Conservation (phyloP, 2,113 vertebrate genomes). For the Amazona guildingii region DNA sequence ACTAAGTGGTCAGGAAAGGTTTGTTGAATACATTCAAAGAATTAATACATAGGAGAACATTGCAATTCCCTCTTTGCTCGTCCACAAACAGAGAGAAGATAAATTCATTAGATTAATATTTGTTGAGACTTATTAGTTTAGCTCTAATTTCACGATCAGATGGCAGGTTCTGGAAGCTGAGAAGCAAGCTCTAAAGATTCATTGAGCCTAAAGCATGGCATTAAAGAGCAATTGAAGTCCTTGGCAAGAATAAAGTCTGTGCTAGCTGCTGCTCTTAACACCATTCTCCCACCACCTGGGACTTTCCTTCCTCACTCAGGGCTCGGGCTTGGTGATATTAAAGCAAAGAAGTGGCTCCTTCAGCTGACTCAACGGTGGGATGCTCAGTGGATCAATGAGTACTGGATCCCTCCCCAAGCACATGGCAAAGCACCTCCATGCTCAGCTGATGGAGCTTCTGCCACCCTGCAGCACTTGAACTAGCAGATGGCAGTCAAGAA, state of each 20-base stretch:
- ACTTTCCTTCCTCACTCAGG: background rate
- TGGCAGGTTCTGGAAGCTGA: background rate
- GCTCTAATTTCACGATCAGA: slow-evolving; percentile 50
- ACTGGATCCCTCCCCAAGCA: no score
- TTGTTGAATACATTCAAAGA: slow-evolving; percentile 38
- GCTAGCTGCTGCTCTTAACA: background rate
- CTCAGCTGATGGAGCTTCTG: background rate
- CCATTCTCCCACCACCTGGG: rapidly evolving
- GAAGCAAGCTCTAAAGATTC: background rate
- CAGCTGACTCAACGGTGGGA: rapidly evolving
- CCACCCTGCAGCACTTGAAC: no score
- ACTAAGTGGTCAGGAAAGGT: background rate
- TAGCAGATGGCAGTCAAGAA: no score
- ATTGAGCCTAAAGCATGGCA: background rate
- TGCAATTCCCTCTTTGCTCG: slow-evolving; percentile 33
- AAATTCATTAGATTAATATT: slow-evolving; percentile 66
- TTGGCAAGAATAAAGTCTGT: background rate
- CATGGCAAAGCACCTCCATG: background rate
- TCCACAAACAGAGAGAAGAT: slow-evolving; percentile 47
- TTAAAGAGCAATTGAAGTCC: background rate
- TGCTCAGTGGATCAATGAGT: background rate
- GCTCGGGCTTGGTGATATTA: background rate
- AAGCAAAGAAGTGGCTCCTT: background rate
- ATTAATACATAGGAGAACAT: slow-evolving; percentile 31
- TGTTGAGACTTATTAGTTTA: slow-evolving; percentile 62